Base-by-base conservation (phyloP, 1,140 invertebrate genomes). In the Euglossa dilemma region DNA sequence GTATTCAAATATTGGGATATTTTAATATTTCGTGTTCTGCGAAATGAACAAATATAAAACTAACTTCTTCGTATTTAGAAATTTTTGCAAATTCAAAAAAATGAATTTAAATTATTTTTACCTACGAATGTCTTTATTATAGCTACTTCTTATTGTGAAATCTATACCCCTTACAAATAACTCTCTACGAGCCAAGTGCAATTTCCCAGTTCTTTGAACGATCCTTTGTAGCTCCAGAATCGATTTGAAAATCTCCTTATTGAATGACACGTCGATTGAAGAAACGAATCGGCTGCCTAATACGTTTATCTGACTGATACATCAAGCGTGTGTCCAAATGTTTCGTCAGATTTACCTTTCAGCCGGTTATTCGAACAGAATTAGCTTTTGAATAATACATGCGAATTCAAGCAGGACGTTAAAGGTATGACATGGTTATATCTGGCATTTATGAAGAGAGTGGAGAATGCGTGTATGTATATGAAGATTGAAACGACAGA, bases 311-410 rank as follows among this genome's bases (percentile, higher is more conserved):
- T 63, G 80, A 71, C 36, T 67, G 61, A 80, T 82, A 77, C 73
- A 72, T 83, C 71, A 54, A 63, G 50, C 52, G 45, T 47, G 52
- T 64, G 70, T 56, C 61, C 80, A 52, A 86, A 87, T 82, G 76
- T 83, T 76, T 87, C 75, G 86, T 75, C 69, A 61, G 75, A 66
- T 74, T 84, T 88, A 91, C 91, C 85, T 92, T 92, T 90, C 85
- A 84, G 66, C 83, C 83, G 90, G 89, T 92, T 93, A 91, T 91
- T 91, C 88, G 87, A 84, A 85, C 85, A 86, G 89, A 93, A 93
- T 93, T 93, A 93, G 91, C 91, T 90, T 59, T 85, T 93, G 92
- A 93, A 93, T 93, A 93, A 93, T 93, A 87, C 90, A 93, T 93
- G 87, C 47, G 83, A 89, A 79, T 82, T 67, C 61, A 61, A 80